phyloP scores from a whole-genome alignment of 1,140 invertebrate genomes.

The Camponotus pennsylvanicus region DNA sequence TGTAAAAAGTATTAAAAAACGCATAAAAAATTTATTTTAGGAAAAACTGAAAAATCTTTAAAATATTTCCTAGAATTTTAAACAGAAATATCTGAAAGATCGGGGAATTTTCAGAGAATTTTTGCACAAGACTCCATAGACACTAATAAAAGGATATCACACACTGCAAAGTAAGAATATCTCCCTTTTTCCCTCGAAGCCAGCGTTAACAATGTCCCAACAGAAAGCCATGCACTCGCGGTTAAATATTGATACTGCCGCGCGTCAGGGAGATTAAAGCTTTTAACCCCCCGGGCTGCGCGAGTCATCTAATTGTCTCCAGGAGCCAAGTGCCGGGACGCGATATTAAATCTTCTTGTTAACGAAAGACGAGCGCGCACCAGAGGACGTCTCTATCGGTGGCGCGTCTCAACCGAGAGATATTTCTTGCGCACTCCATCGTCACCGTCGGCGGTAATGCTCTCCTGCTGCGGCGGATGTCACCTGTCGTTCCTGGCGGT shows the following conservation, averaged over 20 bases:
- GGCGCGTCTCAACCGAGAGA: constrained; percentile 2
- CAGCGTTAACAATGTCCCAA: constrained; percentile 49
- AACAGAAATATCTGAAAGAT: too few relatives aligned
- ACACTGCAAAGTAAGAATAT: not conserved
- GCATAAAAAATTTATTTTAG: too few relatives aligned
- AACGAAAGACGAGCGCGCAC: constrained; percentile 25
- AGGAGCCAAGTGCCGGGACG: constrained; percentile 30
- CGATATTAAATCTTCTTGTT: constrained; percentile 62
- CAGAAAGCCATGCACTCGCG: constrained; percentile 45
- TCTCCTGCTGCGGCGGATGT: constrained; percentile 25
- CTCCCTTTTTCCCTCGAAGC: not conserved
- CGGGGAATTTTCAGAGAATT: too few relatives aligned
- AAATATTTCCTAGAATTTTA: too few relatives aligned
- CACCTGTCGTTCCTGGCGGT: constrained; percentile 38
- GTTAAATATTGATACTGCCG: constrained; percentile 57
- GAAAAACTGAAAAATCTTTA: too few relatives aligned
- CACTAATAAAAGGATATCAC: not conserved
- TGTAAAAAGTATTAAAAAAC: too few relatives aligned
- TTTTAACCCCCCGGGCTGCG: constrained; percentile 22
- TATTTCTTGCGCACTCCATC: constrained; percentile 34
- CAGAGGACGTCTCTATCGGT: constrained; percentile 41
- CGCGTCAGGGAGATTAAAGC: constrained; percentile 52
- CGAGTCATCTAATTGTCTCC: constrained; percentile 61
- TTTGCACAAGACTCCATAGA: too few relatives aligned
- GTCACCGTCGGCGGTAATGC: constrained; percentile 25